phyloP scores from a whole-genome alignment of 2,113 vertebrate species.

The Microcebus ravelobensis region DNA sequence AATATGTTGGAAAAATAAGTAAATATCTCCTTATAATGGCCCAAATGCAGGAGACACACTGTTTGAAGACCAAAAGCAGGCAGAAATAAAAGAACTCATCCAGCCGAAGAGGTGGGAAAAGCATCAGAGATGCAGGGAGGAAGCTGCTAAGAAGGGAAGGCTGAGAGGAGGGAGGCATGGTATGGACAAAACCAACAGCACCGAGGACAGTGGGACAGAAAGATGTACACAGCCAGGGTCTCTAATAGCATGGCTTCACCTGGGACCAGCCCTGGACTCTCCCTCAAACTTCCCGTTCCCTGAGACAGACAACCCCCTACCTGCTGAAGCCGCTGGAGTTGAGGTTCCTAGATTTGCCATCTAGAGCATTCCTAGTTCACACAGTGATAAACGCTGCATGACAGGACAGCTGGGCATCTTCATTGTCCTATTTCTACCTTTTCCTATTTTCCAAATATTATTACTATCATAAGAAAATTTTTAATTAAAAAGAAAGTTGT shows the following conservation, averaged over 20 bases:
- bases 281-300: neutral
- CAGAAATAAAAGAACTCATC: neutral
- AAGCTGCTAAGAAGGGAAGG: fast-evolving
- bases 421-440: neutral
- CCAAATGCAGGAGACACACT: neutral
- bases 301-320: neutral
- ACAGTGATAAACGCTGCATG: fast-evolving
- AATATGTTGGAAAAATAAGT: neutral
- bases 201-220: neutral
- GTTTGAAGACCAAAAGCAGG: neutral
- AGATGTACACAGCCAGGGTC: fast-evolving
- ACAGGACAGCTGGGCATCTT: neutral
- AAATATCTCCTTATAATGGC: neutral
- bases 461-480: neutral
- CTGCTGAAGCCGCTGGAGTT: fast-evolving
- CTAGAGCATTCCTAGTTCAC: fast-evolving
- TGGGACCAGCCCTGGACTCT: neutral
- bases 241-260: fast-evolving
- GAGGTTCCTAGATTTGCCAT: neutral
- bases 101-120: fast-evolving
- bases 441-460: neutral
- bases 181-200: fast-evolving
- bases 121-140: neutral
- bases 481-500: neutral
- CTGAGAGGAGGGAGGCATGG: fast-evolving